Conservation (phyloP, 2,113 vertebrate species). For the Heterochromis multidens region DNA sequence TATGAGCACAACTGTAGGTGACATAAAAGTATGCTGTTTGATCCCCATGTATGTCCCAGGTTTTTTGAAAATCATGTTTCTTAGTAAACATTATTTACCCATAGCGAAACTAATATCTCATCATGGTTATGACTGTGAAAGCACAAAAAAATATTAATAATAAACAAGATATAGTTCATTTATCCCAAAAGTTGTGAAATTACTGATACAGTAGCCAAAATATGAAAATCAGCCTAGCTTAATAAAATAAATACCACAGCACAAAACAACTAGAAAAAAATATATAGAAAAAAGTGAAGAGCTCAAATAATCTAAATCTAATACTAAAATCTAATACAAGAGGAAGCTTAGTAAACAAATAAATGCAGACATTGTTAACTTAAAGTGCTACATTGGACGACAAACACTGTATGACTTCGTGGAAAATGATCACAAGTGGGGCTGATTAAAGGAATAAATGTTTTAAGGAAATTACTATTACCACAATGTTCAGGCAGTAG, state of each 20-base stretch:
- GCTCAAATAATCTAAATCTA: not conserved
- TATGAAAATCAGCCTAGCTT: too few species aligned
- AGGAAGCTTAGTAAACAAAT: not conserved
- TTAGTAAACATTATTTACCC: too few species aligned
- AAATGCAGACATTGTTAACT: not conserved
- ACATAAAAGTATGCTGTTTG: too few species aligned
- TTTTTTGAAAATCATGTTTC: too few species aligned
- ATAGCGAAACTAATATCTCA: too few species aligned
- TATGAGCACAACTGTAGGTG: too few species aligned
- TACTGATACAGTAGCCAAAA: too few species aligned
- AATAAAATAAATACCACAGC: not conserved
- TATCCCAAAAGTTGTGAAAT: not conserved
- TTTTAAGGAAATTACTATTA: not conserved
- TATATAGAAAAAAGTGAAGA: not conserved
- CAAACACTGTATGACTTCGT: not conserved
- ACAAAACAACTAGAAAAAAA: not conserved
- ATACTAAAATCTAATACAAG: not conserved
- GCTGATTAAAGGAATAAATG: not conserved
- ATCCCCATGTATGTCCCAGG: too few species aligned
- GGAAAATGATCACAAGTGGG: not conserved
- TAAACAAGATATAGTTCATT: not conserved
- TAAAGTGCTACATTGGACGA: too few species aligned
- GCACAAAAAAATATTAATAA: not conserved
- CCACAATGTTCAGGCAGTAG: not conserved
- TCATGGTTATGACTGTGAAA: not conserved